These are phyloP conservation scores for Platerodrilus igneus DNA, from an alignment of 2,888 invertebrate species.

Conservation along the genomic window DNA sequence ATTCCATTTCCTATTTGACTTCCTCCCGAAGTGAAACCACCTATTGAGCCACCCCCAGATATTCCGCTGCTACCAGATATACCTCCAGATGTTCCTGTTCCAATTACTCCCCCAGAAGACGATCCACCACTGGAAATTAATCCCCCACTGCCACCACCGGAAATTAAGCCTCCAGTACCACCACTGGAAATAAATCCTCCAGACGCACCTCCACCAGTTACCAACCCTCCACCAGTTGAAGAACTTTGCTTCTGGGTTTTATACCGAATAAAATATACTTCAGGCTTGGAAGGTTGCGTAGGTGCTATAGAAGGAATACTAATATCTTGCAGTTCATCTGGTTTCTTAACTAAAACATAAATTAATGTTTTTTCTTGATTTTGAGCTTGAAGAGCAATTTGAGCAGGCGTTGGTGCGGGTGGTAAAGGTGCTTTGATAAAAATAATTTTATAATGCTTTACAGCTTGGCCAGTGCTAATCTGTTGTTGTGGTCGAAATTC, in stretches of 20 bases:
- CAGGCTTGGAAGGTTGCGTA: conserved; percentile 82
- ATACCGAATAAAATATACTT: conserved; percentile 86
- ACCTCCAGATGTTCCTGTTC: conserved; percentile 35
- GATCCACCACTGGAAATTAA: no score
- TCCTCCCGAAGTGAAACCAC: conserved; percentile 11
- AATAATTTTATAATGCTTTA: conserved; percentile 84
- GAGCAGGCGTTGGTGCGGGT: conserved; percentile 71
- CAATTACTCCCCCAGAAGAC: conserved; percentile 32
- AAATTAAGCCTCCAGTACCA: conserved; percentile 23
- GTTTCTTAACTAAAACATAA: conserved; percentile 84
- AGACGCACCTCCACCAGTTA: conserved; percentile 41
- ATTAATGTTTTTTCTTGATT: conserved; percentile 86
- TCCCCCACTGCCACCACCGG: conserved; percentile 18
- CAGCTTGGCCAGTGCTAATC: conserved; percentile 64
- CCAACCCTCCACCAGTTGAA: conserved; percentile 46
- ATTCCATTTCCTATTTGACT: no score
- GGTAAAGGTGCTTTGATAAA: conserved; percentile 82
- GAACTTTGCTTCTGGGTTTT: conserved; percentile 62
- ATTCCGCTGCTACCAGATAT: conserved; percentile 32
- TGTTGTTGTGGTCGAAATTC: conserved; percentile 59
- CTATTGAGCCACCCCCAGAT: conserved; percentile 26
- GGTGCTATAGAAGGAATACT: conserved; percentile 71
- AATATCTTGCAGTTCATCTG: conserved; percentile 79
- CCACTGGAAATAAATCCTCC: conserved; percentile 40
- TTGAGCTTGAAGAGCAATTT: conserved; percentile 72